These are phyloP conservation scores for Enteromius treurensis DNA, from an alignment of 2,797 vertebrate species.

Conservation along the genomic window DNA sequence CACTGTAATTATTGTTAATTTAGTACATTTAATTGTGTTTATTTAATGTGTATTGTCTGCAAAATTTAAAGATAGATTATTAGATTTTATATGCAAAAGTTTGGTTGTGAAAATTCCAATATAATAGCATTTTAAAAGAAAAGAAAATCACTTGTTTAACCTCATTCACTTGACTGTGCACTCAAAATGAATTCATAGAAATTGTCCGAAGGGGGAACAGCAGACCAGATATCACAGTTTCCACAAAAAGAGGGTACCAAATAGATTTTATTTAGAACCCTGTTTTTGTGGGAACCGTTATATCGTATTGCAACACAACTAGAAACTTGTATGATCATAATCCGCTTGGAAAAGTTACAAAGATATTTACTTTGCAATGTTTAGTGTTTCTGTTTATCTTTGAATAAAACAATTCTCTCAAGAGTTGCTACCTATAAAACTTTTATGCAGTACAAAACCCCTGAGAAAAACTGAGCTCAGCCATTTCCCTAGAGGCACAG, in stretches of 20 bases:
- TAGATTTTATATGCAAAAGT: not conserved
- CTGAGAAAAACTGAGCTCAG: constrained; percentile 17
- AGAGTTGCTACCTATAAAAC: not conserved
- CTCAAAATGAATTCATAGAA: not conserved
- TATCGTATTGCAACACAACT: not conserved
- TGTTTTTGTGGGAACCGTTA: too few species aligned
- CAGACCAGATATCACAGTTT: too few species aligned
- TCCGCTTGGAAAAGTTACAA: not conserved
- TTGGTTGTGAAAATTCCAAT: not conserved
- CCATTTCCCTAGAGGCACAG: constrained; percentile 12
- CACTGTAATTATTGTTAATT: not conserved
- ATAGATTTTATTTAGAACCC: too few species aligned
- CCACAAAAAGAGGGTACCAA: too few species aligned
- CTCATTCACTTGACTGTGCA: not conserved
- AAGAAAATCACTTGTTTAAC: not conserved
- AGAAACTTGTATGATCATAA: not conserved
- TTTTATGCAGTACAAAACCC: constrained; percentile 23
- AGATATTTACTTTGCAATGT: not conserved
- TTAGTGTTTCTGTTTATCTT: not conserved
- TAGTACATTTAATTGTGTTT: not conserved
- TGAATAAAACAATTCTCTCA: constrained; percentile 5
- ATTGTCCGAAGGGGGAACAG: not conserved
- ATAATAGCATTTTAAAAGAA: not conserved
- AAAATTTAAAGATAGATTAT: too few species aligned
- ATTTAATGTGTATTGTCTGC: not conserved